A percentile compares a stretch with the other conserved stretches of the same genome.
Conservation (phyloP, 1,140 invertebrate species). For the Andricus grossulariae region DNA sequence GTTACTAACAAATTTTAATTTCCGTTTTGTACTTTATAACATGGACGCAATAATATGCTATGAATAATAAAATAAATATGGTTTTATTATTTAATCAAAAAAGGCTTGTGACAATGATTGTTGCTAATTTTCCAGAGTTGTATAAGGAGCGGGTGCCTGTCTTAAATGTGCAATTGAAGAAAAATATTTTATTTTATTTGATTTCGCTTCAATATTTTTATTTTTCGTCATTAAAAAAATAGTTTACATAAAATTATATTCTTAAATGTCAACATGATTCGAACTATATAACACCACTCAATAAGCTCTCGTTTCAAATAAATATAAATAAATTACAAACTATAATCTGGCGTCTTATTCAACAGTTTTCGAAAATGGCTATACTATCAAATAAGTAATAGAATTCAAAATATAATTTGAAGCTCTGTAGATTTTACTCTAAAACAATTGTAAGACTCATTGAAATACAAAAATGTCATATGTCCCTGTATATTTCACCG, state of each 20-base stretch:
- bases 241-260: constrained; percentile 47
- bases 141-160: no score
- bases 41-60: no score
- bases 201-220: constrained; percentile 37
- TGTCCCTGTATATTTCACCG: no score
- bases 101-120: no score
- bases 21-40: no score
- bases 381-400: not conserved
- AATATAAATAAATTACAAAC: constrained; percentile 32
- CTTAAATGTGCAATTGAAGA: no score
- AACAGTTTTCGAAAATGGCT: not conserved
- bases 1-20: no score
- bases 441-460: not conserved
- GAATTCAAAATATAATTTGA: not conserved
- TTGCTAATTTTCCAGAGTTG: no score
- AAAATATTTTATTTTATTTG: no score
- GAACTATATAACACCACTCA: constrained; percentile 38
- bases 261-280: constrained; percentile 43
- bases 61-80: no score
- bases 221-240: constrained; percentile 48
- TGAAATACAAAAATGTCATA: not conserved
- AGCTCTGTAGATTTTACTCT: not conserved
- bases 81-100: no score
- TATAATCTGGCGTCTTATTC: constrained; percentile 6
- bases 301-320: constrained; percentile 45